Percentiles rank a stretch among this genome's conserved stretches.
These are phyloP conservation scores for Lapara coniferarum DNA, from an alignment of 2,888 invertebrate species.

Conservation along the genomic window DNA sequence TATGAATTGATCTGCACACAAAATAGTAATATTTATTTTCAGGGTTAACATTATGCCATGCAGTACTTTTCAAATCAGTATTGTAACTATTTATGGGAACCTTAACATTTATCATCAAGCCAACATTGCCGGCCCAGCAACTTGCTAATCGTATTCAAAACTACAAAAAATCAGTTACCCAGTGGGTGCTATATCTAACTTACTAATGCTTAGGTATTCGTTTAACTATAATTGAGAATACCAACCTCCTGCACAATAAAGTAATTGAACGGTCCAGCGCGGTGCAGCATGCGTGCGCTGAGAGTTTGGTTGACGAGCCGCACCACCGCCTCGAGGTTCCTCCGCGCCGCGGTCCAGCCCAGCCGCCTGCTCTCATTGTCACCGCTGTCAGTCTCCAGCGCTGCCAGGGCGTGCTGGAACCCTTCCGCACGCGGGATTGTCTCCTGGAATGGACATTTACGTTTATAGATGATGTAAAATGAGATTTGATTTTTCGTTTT, in stretches of 20 bases:
- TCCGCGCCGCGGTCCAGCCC: conserved; percentile 88
- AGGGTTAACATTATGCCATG: too few relatives aligned
- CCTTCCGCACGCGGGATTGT: conserved; percentile 60
- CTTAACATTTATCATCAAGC: too few relatives aligned
- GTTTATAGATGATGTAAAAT: background rate
- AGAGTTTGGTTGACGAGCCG: conserved; percentile 91
- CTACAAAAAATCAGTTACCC: too few relatives aligned
- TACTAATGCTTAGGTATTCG: too few relatives aligned
- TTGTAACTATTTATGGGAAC: too few relatives aligned
- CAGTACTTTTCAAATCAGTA: too few relatives aligned
- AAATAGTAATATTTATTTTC: background rate
- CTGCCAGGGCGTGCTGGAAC: conserved; percentile 71
- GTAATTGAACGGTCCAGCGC: conserved; percentile 95
- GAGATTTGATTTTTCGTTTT: too few relatives aligned
- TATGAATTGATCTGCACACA: background rate
- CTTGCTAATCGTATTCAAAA: too few relatives aligned
- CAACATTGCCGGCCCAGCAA: too few relatives aligned
- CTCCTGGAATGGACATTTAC: conserved; percentile 49
- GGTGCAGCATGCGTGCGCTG: conserved; percentile 90
- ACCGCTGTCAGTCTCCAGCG: conserved; percentile 54
- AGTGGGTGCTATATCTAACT: too few relatives aligned
- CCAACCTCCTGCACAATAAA: conserved; percentile 91
- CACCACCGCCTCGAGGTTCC: conserved; percentile 87
- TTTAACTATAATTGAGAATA: too few relatives aligned
- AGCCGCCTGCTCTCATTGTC: conserved; percentile 44